Base-by-base conservation (phyloP, 2,113 vertebrate species). In the Gobiocypris rarus region DNA sequence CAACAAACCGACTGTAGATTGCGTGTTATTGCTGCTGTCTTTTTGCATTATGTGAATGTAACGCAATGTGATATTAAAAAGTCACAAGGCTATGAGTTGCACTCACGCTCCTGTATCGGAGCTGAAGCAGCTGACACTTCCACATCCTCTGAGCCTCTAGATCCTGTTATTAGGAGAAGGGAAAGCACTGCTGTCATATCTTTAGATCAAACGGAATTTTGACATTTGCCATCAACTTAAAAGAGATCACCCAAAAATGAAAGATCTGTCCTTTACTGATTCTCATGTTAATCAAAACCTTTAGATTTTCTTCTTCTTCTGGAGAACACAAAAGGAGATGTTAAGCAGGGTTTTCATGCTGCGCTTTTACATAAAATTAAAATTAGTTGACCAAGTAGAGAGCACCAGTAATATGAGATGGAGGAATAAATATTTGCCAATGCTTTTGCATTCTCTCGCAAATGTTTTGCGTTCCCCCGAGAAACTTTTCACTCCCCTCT, bases 91-190 rank as follows among this genome's bases (percentile, higher is more conserved):
- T 31, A 65, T 19, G 10, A 56, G 13, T 38, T n/a, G 14, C 48
- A 84, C 87, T 88, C 80, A 88, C 82, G 71, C 5, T 86, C 84
- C 28, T 86, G 43, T 14, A 84, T 56, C 9, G 87, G 81, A n/a
- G 45, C 80, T 41, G 80, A 65, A 54, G 65, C 80, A 24, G 78
- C 76, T 17, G 75, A 79, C 3, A 84, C 14, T 15, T 86, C 76
- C 31, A 56, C 54, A 4, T 54, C 77, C 11, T 86, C 56, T 71
- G 78, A 24, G 69, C 19, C 54, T 80, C 19, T 50, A 31, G 75
- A 17, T n/a, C 1, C 75, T 15, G 54, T 61, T 34, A 78, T 45
- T 31, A 28, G 13, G 26, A 61, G 50, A 70, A 63, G 10, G 4
- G 11, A 24, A 24, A 61, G 8, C 26, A 26, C 24, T 1, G 43